phyloP scores from a whole-genome alignment of 1,140 invertebrate genomes.

The Gerris buenoi region DNA sequence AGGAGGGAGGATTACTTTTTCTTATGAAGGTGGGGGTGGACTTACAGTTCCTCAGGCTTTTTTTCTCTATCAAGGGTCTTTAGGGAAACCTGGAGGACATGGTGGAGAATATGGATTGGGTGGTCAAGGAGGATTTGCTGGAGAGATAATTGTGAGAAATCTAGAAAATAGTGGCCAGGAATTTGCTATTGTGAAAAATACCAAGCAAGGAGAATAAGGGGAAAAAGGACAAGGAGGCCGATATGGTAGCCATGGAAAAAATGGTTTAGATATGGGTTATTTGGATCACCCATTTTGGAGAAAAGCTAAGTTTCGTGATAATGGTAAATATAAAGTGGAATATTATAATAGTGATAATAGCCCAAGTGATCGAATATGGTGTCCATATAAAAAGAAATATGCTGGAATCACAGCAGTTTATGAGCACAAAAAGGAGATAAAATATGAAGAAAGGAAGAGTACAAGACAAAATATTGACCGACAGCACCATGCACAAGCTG shows the following conservation, averaged over 20 bases:
- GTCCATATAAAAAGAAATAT: not conserved
- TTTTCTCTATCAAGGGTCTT: conserved; percentile 9
- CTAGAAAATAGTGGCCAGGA: no score
- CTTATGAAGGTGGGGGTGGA: not conserved
- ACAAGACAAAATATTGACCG: not conserved
- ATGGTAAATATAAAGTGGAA: not conserved
- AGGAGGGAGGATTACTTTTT: conserved; percentile 7
- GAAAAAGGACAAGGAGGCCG: not conserved
- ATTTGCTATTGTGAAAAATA: not conserved
- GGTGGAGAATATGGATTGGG: conserved; percentile 17
- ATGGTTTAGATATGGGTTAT: not conserved
- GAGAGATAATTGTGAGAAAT: conserved; percentile 12
- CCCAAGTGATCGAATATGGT: not conserved
- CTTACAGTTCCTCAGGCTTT: not conserved
- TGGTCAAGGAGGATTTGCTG: conserved; percentile 17
- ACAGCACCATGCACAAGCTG: not conserved
- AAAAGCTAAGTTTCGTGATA: not conserved
- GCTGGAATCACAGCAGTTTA: not conserved
- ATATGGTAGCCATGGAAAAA: not conserved
- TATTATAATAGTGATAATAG: not conserved
- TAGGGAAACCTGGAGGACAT: conserved; percentile 11
- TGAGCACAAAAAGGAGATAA: not conserved
- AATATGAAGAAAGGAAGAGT: not conserved
- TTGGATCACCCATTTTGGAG: not conserved
- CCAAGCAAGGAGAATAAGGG: conserved; percentile 5